phyloP scores from a whole-genome alignment of 2,888 invertebrate genomes.

The Anthophora plumipes region DNA sequence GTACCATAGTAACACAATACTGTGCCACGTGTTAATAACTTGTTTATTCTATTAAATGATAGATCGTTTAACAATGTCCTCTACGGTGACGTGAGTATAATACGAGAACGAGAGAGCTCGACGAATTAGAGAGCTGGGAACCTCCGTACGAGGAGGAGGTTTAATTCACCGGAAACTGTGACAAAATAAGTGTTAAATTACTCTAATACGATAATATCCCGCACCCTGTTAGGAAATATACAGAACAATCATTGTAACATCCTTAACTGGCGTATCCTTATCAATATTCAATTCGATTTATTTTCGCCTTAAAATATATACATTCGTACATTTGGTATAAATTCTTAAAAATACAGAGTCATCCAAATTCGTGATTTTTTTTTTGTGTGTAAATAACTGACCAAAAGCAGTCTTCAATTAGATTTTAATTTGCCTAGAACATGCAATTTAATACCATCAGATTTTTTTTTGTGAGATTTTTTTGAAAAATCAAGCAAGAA shows the following conservation, averaged over 20 bases:
- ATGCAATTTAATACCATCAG: too few relatives aligned
- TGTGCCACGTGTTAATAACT: background rate
- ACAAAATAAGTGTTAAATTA: constrained; percentile 15
- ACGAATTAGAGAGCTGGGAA: constrained; percentile 7
- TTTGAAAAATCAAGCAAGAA: too few relatives aligned
- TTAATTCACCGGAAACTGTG: constrained; percentile 17
- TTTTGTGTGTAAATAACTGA: too few relatives aligned
- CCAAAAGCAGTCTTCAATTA: too few relatives aligned
- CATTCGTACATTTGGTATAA: too few relatives aligned
- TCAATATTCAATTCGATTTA: background rate
- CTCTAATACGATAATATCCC: background rate
- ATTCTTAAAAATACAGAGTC: too few relatives aligned
- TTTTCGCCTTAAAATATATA: background rate
- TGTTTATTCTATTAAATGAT: background rate
- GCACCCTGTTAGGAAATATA: background rate
- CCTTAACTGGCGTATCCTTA: background rate
- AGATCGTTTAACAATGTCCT: background rate
- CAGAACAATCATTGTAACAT: background rate
- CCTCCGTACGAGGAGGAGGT: background rate
- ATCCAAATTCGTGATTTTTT: too few relatives aligned
- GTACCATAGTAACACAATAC: background rate
- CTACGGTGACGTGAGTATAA: too few relatives aligned
- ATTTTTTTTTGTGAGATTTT: too few relatives aligned
- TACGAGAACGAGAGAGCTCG: background rate
- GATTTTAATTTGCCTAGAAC: too few relatives aligned